phyloP scores from a whole-genome alignment of 1,140 invertebrate species.

The Lutraria rhynchaena region DNA sequence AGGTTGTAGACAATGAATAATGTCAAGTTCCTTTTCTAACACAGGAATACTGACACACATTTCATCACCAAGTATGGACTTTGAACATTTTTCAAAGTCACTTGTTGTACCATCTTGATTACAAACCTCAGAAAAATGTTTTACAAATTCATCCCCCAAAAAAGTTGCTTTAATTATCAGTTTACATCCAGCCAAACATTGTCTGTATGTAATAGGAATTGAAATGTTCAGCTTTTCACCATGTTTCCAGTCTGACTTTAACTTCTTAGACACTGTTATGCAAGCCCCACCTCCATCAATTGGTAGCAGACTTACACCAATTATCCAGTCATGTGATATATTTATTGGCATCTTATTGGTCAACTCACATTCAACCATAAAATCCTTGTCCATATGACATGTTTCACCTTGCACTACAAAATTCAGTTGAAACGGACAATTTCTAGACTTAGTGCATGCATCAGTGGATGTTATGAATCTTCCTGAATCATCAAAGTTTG shows the following conservation, averaged over 20 bases:
- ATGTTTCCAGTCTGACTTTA: neutral
- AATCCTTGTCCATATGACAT: no score
- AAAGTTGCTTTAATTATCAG: slow-evolving; percentile 3
- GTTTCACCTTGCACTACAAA: no score
- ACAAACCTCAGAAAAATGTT: no score
- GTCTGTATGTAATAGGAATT: neutral
- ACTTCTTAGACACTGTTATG: neutral
- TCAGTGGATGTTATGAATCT: no score
- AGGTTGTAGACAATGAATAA: neutral
- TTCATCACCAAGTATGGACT: neutral
- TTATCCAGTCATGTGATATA: neutral
- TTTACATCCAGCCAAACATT: slow-evolving; percentile 2
- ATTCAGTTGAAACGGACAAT: no score
- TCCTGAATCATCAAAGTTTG: no score
- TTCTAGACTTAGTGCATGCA: no score
- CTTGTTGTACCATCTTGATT: no score
- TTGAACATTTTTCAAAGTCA: no score
- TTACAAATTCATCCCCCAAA: neutral
- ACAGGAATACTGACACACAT: neutral
- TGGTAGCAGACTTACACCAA: neutral
- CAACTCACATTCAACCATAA: neutral
- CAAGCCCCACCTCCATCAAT: neutral
- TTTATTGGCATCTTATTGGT: slow-evolving; percentile 2
- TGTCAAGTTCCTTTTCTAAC: neutral
- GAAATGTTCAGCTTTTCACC: neutral